Base-by-base conservation (phyloP, 2,888 invertebrate genomes). In the Ectropis crepuscularia region DNA sequence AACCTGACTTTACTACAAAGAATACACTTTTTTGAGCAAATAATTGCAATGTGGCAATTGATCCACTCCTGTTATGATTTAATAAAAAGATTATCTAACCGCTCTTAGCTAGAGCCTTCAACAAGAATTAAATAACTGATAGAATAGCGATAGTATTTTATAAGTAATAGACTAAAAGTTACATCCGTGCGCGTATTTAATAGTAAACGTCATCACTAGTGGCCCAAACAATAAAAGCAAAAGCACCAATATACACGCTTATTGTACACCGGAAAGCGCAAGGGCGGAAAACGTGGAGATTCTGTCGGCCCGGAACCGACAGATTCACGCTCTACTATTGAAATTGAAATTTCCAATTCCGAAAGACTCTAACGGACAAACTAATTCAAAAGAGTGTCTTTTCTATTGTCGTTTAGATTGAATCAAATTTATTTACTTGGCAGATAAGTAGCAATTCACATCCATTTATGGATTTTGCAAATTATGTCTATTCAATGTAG, bases 271-370 rank as follows among this genome's bases (percentile, higher is more conserved):
- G 58, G 55, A 51, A 67, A 54, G 62, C 63, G 65, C 55, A 58
- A 54, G 59, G 55, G 67, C 58, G 68, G 68, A 69, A 70, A 70
- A 66, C 61, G 68, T 39, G 53, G 64, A 72, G 67, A 70, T 72
- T 70, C 64, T 68, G 61, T 46, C 53, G 60, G 54, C 28, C 59
- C 68, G 64, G 62, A 67, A 61, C 46, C 38, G 54, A 59, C 63
- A 63, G 61, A 65, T 58, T 65, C 53, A 55, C 59, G 61, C 61
- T 64, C 55, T 54, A 54, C 47, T 61, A 66, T 65, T 60, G 57
- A 65, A 68, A 68, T 66, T 66, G 49, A 57, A 64, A 66, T 59
- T 68, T 68, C 53, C 61, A 59, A 68, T 67, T 68, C 65, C 63
- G 58, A 63, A 53, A 55, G 49, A 28, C 45, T 57, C 37, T 50